Conservation (phyloP, 2,113 vertebrate genomes). For the Chaenocephalus aceratus region DNA sequence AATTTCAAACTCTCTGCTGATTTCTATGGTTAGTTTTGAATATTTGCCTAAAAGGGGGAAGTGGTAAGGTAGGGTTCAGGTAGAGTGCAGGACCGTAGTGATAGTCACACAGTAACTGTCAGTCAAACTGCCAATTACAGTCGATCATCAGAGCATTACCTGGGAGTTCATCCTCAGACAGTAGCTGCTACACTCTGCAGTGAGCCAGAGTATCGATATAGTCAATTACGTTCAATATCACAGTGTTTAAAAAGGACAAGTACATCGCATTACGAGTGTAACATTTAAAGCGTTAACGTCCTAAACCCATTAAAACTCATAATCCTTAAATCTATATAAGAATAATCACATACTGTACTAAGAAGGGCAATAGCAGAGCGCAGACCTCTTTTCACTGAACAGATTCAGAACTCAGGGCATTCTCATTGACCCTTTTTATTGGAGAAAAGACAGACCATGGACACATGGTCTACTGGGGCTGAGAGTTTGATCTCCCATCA, state of each 20-base stretch:
- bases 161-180: neutral
- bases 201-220: neutral
- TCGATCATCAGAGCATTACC: constrained; percentile 8
- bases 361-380: too few species aligned
- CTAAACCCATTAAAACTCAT: neutral
- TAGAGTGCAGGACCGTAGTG: neutral
- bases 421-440: constrained; percentile 26
- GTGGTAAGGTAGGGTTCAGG: constrained; percentile 4
- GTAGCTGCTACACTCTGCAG: constrained; percentile 10
- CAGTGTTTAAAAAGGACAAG: neutral
- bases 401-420: constrained; percentile 12
- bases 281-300: neutral
- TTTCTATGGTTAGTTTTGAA: constrained; percentile 45
- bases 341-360: neutral
- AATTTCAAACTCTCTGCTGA: constrained; percentile 56
- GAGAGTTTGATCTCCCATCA: constrained; percentile 10
- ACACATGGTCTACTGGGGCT: constrained; percentile 14
- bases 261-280: neutral
- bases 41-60: constrained; percentile 21
- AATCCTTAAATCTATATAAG: neutral
- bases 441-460: constrained; percentile 25
- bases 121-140: constrained; percentile 43
- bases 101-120: constrained; percentile 17
- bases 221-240: neutral
- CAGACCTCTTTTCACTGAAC: neutral